phyloP scores from a whole-genome alignment of 2,888 invertebrate genomes.

The Trachelus stipa region DNA sequence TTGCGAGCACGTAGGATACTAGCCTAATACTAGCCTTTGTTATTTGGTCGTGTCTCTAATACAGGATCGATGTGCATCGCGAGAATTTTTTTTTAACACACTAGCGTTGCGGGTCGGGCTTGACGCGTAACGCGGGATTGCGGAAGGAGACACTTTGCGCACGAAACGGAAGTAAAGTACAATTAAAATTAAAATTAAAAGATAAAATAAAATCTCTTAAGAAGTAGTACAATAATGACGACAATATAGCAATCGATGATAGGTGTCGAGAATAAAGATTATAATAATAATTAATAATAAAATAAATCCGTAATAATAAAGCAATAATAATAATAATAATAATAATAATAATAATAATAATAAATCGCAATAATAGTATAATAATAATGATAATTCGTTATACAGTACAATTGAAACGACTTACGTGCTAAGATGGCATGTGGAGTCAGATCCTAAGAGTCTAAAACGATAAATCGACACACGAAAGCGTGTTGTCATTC shows the following conservation, averaged over 20 bases:
- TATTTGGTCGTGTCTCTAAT: conserved; percentile 20
- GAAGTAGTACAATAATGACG: no score
- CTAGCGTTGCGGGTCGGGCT: no score
- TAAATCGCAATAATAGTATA: neutral
- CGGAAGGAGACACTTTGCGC: no score
- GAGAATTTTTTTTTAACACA: no score
- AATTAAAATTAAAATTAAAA: no score
- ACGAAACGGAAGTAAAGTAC: no score
- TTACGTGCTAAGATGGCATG: conserved; percentile 58
- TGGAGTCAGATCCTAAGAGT: conserved; percentile 50
- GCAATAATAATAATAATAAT: no score
- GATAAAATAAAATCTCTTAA: no score
- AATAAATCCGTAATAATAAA: conserved; percentile 32
- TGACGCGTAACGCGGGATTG: no score
- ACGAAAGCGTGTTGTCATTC: neutral
- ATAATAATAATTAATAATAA: conserved; percentile 29
- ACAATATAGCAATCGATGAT: no score
- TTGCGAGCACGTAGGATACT: neutral
- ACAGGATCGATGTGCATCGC: no score
- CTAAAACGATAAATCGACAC: conserved; percentile 27
- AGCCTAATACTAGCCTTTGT: conserved; percentile 20
- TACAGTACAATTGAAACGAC: conserved; percentile 37
- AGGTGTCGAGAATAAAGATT: no score
- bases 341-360: neutral
- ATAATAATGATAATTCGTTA: neutral